Evolutionary conservation across 2,113 vertebrate genomes (phyloP), one percentile per base, ranked within the genome.

Genomic region (Tachuris rubrigastra): DNA sequence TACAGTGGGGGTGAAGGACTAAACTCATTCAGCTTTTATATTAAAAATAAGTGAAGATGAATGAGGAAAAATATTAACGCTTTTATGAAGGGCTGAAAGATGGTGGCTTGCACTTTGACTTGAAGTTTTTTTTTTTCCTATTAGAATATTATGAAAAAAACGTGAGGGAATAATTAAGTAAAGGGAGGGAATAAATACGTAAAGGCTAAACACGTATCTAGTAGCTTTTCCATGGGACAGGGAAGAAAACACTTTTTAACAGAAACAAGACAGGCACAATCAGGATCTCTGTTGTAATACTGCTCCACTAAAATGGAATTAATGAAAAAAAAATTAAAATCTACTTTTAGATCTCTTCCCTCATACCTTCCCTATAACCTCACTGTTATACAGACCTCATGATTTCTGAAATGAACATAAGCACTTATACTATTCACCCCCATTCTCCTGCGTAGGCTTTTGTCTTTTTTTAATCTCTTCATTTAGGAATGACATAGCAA

Each of bases 41-140:
- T 89, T 95, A 66, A 95, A 95, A 90, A 88, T 73, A 95, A 79
- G 39, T 67, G 55, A 93, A 95, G 84, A 85, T 91, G 78, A 87
- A 94, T 95, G 87, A 94, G 80, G 50, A 90, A 94, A 92, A 95
- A 90, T 63, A 81, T 16, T 67, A 80, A 80, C 27, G 68, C 39
- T 82, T 92, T 94, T 62, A 90, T 92, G 93, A 96, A 96, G 86
- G 93, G 86, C 95, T 95, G 85, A 94, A 95, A 95, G 6, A 77
- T 95, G 89, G 75, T 93, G 33, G 76, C 82, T 95, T 96, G 95
- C 95, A 94, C 94, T 96, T 96, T 95, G 80, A 93, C 90, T 96
- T 95, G 77, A 96, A 94, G 18, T 72, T 44, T 62, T 60, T 79
- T 50, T 86, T 62, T 8, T 82, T 86, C 63, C 76, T 82, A 75